Evolutionary conservation across 2,797 vertebrate species (phyloP), one percentile per base, ranked within the genome.

Genomic region (Pempheris klunzingeri): DNA sequence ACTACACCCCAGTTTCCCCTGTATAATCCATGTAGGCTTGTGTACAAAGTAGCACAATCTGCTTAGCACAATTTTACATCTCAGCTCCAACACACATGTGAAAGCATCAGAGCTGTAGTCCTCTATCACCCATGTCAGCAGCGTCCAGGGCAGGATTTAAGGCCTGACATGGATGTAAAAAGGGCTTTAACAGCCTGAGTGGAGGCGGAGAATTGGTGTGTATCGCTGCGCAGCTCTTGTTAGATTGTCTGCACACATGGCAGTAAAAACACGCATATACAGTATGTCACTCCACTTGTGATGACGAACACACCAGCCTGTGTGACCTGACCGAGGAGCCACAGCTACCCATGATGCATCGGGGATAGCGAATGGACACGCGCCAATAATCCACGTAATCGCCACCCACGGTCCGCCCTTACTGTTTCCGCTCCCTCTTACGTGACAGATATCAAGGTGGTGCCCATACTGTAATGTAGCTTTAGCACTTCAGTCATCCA

Each of bases 11-110:
- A n/a, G 38, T 80, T 80, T 63, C 22, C 34, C 18, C 53, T 18
- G 14, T 60, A 30, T 85, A 91, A 89, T 88, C 80, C 83, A 69
- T 46, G 39, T 50, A 75, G 82, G 78, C 77, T 85, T 70, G 62
- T 78, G 75, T 38, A 58, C 53, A 90, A 88, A 90, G 83, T 83
- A 80, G 65, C 74, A 70, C 69, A 88, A 85, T 90, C 82, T 84
- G 61, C 80, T 89, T 77, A 85, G 9, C 28, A 18, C 76, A 80
- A 58, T 75, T 84, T 84, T 30, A 72, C 71, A 81, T 82, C 70
- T 67, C 32, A 24, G 71, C 78, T 54, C 30, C 52, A 24, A 60
- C 69, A 69, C 36, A 39, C 77, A 79, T 73, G 59, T 65, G 47
- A 64, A 57, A 50, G 26, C 67, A 32, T 66, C 52, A 0, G 49